Base-by-base conservation (phyloP, 2,113 vertebrate species). In the Empidonax traillii region DNA sequence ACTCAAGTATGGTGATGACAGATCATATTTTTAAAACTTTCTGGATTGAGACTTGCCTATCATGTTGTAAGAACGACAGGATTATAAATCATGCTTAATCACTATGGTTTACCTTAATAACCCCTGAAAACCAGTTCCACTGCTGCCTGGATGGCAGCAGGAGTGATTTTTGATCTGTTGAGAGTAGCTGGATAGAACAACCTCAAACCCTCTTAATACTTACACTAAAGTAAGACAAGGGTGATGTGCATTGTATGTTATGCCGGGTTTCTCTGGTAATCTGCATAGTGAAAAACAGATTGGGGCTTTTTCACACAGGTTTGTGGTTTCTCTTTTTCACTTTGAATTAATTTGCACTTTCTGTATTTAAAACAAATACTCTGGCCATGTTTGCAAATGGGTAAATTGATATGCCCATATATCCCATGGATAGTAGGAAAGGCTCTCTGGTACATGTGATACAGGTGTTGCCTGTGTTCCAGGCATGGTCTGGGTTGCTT, bases 31-130 rank as follows among this genome's bases (percentile, higher is more conserved):
- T 85, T 85, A 43, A 91, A 94, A 66, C 49, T 41, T 46, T 37
- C 7, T 82, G 71, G 67, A 41, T 37, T 51, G 62, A 90, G 75
- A 69, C 43, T 72, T 77, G 73, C 59, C 59, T 72, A 49, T 14
- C 31, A 15, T 61, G 66, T 75, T 0, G 0, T 63, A 89, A 80
- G 52, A 89, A 69, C 0, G 3, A 47, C 58, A 59, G 74, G 19
- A 51, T 85, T 94, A 66, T 94, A 87, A 95, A 96, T 94, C 61
- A 56, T 21, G 24, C 30, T 55, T 74, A 76, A 88, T 84, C 27
- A 71, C 55, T 2, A 0, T 43, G 59, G n/a, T 0, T 90, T 89
- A 90, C 85, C 30, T 68, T 81, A 94, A 68, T 65, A 85, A 68
- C 65, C 17, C 35, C 3, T 95, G 72, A 73, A 89, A 94, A 91